Base-by-base conservation (phyloP, 2,888 invertebrate species). In the Caenorhabditis sulstoni region DNA sequence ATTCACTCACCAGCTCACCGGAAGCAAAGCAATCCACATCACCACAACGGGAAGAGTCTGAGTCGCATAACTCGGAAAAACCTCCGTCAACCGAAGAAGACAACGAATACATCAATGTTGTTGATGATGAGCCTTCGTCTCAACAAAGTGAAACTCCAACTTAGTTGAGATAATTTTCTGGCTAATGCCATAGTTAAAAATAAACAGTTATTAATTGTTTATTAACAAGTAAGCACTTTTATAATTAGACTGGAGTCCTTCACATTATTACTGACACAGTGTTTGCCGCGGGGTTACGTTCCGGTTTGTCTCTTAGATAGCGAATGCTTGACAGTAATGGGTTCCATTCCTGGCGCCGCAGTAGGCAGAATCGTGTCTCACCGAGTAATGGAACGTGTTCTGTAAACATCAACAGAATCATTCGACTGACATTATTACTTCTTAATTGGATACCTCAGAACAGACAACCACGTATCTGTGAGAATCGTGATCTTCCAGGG, bases 321-420 rank as follows among this genome's bases (percentile, higher is more conserved):
- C 73, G 64, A 80, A 80, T 3, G 80, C 80, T 53, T 80, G 80
- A 49, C 80, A 80, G 47, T 73, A 80, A 44, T 80, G 80, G 11
- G 66, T 41, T 23, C 76, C 80, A 55, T 80, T 80, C 29, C 76
- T 55, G 1, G 80, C 76, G 18, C 80, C 80, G 62, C 80, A 80
- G 22, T 80, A 80, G 0, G 76, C 80, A 0, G 80, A 65, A 35
- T 80, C 80, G 44, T 62, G 64, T 50, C 62, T 53, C 14, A 80
- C 52, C 1, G 76, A 29, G 53, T 76, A 80, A 55, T 67, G 70
- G 35, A 79, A 79, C 1, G 53, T 64, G 22, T 62, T 74, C 58
- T 65, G 52, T 3, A 11, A 8, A 8, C 11, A 37, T 37, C 7
- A 37, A 37, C 37, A 37, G 5, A 39, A n/a, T n/a, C n/a, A n/a